Evolutionary conservation across 2,888 invertebrate genomes (phyloP), one percentile per base, ranked within the genome.

Genomic region (Horisme vitalbata): DNA sequence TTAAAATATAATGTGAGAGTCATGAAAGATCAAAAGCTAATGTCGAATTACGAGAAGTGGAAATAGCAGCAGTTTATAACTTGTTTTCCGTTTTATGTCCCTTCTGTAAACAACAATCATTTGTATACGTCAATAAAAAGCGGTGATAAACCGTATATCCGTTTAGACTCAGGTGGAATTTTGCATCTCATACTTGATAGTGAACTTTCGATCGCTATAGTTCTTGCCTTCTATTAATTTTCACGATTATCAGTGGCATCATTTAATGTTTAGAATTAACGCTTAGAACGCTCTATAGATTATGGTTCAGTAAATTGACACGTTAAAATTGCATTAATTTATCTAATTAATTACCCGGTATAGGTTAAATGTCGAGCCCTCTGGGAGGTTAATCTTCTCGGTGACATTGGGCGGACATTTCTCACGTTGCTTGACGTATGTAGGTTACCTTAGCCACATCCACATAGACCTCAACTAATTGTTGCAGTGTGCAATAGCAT

Each of bases 401-500:
- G 59, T 60, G 71, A 74, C 75, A 76, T 78, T 76, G 71, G 63
- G 53, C 59, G 66, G 64, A 60, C 63, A 58, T 71, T 67, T 68
- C 68, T 66, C 61, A 60, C 58, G 51, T 56, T 60, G 57, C 44
- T 70, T 73, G 72, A 72, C 68, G 59, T 71, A 71, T 72, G 67
- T 75, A 62, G 68, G 66, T 71, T 68, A 65, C 63, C 65, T 68
- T 65, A 66, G 59, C 50, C 47, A 59, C 51, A 35, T 48, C 41
- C 38, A 53, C 46, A 44, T 52, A 57, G 61, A 51, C 57, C 53
- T 57, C 50, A 58, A 49, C 35, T 56, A 56, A 55, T 55, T 45
- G 37, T 28, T 21, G 4, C 35, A 30, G 36, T 44, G 41, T 15
- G 35, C 12, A 38, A 32, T 15, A 38, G 35, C 35, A 32, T 27